Evolutionary conservation across 2,113 vertebrate species (phyloP).

Genomic region (Ciconia boyciana): DNA sequence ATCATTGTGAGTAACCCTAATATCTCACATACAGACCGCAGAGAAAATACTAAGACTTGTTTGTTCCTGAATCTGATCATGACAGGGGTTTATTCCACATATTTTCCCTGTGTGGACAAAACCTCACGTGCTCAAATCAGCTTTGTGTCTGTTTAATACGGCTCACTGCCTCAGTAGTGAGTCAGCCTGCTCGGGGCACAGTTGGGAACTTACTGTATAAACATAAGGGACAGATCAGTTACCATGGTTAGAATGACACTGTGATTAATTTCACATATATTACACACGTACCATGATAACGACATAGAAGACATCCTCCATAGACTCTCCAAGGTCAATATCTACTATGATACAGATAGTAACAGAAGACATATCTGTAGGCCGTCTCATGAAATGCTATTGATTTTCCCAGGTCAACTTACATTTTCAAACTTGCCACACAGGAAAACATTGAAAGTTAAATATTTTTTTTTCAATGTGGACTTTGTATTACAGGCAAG

Average conservation of each 20-base stretch:
- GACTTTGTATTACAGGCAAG: not conserved
- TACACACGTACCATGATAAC: not conserved
- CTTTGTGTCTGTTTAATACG: not conserved
- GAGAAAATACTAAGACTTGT: not conserved
- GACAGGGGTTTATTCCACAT: not conserved
- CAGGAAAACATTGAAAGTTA: not conserved
- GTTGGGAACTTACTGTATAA: not conserved
- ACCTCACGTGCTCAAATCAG: not conserved
- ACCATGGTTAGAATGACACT: not conserved
- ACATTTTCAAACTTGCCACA: not conserved
- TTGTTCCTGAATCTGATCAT: not conserved
- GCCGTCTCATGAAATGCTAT: not conserved
- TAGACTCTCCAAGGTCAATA: not conserved
- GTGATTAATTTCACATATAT: not conserved
- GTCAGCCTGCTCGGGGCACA: not conserved
- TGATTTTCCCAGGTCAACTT: not conserved
- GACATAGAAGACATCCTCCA: not conserved
- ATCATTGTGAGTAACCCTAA: not conserved
- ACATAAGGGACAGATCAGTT: not conserved
- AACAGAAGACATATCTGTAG: not conserved
- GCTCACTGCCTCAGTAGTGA: not conserved
- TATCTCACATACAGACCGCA: not conserved
- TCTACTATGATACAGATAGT: not conserved
- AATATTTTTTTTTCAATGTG: not conserved
- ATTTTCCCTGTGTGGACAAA: not conserved